These are phyloP conservation scores for Polietes domitor DNA, from an alignment of 2,888 invertebrate species.

Conservation along the genomic window DNA sequence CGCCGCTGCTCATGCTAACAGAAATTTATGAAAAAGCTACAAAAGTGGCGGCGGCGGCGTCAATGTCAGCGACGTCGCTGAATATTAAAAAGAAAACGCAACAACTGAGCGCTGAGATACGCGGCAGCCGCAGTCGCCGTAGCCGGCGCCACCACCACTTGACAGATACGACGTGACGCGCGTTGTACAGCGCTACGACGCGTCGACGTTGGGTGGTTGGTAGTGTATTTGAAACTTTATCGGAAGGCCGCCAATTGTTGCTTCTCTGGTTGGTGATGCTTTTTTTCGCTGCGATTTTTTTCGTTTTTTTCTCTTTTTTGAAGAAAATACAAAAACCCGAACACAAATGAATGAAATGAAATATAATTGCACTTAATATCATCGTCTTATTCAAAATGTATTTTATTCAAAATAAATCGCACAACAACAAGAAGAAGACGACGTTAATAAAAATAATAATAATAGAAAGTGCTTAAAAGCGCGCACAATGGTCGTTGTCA, in stretches of 20 bases:
- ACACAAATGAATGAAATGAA: neutral
- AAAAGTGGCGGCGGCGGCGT: neutral
- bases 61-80: neutral
- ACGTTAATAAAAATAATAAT: neutral
- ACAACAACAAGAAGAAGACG: neutral
- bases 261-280: neutral
- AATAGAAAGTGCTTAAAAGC: neutral
- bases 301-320: too few relatives aligned
- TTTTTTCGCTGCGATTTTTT: neutral
- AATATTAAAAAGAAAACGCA: neutral
- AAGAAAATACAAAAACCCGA: conserved; percentile 3
- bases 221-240: conserved; percentile 17
- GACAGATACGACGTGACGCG: neutral
- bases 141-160: neutral
- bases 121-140: neutral
- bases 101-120: neutral
- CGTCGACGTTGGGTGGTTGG: neutral
- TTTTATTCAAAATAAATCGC: neutral
- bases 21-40: neutral
- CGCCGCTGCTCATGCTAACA: neutral
- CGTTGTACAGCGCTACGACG: too few relatives aligned
- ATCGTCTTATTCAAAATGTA: conserved; percentile 2
- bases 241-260: conserved; percentile 19
- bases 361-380: neutral
- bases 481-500: neutral